These are phyloP conservation scores for Xiphophorus couchianus DNA, from an alignment of 2,113 vertebrate species.

Conservation along the genomic window DNA sequence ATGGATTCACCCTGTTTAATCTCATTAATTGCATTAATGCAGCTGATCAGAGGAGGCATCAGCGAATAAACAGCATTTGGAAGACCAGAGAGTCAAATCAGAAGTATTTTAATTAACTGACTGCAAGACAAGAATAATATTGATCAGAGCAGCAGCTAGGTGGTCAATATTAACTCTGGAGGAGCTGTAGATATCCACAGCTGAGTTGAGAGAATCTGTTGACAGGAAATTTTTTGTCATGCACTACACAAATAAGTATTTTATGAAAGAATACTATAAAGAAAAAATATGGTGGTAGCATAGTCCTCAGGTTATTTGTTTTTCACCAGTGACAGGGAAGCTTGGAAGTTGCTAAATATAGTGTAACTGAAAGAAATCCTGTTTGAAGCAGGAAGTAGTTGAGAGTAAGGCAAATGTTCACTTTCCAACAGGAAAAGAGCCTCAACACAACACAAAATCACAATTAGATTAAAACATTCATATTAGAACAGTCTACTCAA, in stretches of 20 bases:
- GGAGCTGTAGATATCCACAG: neutral
- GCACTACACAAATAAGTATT: too few species aligned
- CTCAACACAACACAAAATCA: too few species aligned
- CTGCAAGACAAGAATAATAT: neutral
- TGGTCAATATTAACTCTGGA: neutral
- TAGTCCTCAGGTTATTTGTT: too few species aligned
- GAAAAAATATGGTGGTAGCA: too few species aligned
- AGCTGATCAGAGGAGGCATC: neutral
- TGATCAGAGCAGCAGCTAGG: neutral
- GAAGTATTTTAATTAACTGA: neutral
- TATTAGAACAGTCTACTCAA: neutral
- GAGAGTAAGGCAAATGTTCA: neutral
- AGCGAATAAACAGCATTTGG: neutral
- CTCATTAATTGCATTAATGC: neutral
- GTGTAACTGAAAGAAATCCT: neutral
- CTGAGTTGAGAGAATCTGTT: neutral
- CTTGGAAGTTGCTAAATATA: neutral
- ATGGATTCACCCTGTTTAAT: neutral
- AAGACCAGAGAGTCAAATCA: neutral
- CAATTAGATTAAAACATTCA: neutral
- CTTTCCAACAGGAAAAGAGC: neutral
- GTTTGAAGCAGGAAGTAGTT: neutral
- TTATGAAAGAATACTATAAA: too few species aligned
- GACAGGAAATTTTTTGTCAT: neutral
- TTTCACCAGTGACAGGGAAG: neutral